A percentile compares a stretch with the other conserved stretches of the same genome.
These are phyloP conservation scores for Cydia amplana DNA, from an alignment of 1,140 invertebrate species.

Conservation along the genomic window DNA sequence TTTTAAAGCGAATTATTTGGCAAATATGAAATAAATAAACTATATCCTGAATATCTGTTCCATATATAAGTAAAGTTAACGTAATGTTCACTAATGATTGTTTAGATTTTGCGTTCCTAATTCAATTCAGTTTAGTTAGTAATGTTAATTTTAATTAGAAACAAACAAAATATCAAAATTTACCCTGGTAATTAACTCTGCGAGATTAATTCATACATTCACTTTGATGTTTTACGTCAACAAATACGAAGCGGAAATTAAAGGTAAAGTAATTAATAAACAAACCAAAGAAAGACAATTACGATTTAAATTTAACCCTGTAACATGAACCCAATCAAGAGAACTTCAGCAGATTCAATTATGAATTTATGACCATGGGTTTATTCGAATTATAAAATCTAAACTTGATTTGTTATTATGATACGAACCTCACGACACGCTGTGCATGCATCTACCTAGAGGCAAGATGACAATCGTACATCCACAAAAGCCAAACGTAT, in stretches of 20 bases:
- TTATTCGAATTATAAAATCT: too few relatives aligned
- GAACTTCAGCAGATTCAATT: slow-evolving; percentile 4
- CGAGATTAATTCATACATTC: slow-evolving; percentile 12
- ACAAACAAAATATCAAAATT: slow-evolving; percentile 11
- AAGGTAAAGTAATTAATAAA: slow-evolving; percentile 30
- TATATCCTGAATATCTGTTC: too few relatives aligned
- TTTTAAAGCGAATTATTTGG: too few relatives aligned
- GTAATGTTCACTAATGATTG: too few relatives aligned
- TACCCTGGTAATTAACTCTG: background rate
- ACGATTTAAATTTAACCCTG: slow-evolving; percentile 14
- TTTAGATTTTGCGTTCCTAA: too few relatives aligned
- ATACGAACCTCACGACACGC: too few relatives aligned
- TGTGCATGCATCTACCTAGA: too few relatives aligned
- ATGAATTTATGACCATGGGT: background rate
- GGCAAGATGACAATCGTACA: too few relatives aligned
- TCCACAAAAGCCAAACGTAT: too few relatives aligned
- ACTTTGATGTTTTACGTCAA: slow-evolving; percentile 28
- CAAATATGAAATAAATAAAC: too few relatives aligned
- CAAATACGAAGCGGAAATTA: slow-evolving; percentile 22
- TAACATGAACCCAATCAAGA: slow-evolving; percentile 8
- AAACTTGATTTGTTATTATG: too few relatives aligned
- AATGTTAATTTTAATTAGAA: background rate
- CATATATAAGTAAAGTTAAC: too few relatives aligned
- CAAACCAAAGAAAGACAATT: slow-evolving; percentile 29
- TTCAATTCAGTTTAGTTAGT: background rate